Evolutionary conservation across 1,140 invertebrate species (phyloP), one percentile per base, ranked within the genome.

Genomic region (Thrips palmi): DNA sequence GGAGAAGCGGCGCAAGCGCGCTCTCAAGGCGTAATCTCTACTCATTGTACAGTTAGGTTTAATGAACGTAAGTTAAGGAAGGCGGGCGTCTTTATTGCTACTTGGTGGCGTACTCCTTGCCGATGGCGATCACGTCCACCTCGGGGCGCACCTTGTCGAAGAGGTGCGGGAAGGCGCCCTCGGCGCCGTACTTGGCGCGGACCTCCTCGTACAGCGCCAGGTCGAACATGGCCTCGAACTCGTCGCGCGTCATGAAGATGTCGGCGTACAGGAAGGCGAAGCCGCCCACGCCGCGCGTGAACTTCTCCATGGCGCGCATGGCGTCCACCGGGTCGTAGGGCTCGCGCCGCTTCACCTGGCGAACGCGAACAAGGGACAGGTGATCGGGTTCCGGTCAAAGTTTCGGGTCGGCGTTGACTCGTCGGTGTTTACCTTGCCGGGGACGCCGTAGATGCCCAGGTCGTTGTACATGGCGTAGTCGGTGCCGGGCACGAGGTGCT

Each of bases 131-230:
- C 8, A 77, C 71, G 50, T 77, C 67, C 28, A 77, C 67, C 55
- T 77, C 74, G 1, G 74, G 74, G 44, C 73, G 60, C 2, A 74
- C 68, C 50, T 76, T 64, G 44, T 77, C 62, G 44, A 58, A 62
- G 17, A 64, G 49, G 34, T 62, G 60, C 1, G 67, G 67, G 46
- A 69, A 69, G 21, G 58, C 59, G 8, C 56, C 57, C 27, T 62
- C 54, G 14, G 64, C 63, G 20, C 53, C 42, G 49, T 68, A 69
- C 41, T 62, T 63, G 19, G 46, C 47, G 10, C 66, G 52, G 4
- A 66, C 63, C 36, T 51, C 40, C 45, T 65, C 59, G 47, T 65
- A 65, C 23, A 60, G 46, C 10, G 41, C 55, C 29, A 65, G 49
- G 46, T 65, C 61, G 54, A 71, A 72, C 68, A 67, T 68, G 38